phyloP scores from a whole-genome alignment of 2,113 vertebrate species.

The Thunnus maccoyii region DNA sequence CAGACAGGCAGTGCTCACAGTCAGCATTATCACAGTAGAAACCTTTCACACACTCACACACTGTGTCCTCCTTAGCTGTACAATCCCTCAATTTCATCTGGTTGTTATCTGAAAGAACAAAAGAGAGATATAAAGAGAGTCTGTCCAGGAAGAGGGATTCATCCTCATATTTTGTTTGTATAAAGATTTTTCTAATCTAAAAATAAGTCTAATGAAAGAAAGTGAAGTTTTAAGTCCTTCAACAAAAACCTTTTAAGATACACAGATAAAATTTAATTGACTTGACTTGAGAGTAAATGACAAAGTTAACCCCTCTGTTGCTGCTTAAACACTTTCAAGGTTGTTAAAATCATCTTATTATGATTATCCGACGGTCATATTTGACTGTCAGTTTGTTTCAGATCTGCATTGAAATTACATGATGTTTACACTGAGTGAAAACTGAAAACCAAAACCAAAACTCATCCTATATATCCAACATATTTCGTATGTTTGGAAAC shows the following conservation, averaged over 20 bases:
- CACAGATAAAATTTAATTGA: no score
- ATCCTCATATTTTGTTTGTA: background rate
- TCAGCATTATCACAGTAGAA: constrained; percentile 47
- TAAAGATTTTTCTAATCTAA: no score
- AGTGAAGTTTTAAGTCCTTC: no score
- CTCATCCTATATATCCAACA: background rate
- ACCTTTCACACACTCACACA: constrained; percentile 71
- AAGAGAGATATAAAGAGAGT: background rate
- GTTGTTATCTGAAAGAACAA: constrained; percentile 32
- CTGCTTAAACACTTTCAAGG: no score
- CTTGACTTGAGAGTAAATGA: no score
- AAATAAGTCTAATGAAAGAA: no score
- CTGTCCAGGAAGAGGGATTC: background rate
- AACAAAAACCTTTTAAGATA: no score
- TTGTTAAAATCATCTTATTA: background rate
- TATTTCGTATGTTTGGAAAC: no score
- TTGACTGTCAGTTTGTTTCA: no score
- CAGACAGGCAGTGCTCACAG: constrained; percentile 53
- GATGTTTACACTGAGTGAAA: background rate
- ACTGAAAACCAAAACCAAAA: background rate
- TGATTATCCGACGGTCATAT: background rate
- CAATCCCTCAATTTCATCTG: constrained; percentile 12
- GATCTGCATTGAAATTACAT: background rate
- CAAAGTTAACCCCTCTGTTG: no score
- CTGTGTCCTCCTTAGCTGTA: constrained; percentile 21